phyloP scores from a whole-genome alignment of 2,113 vertebrate species.

The Scomber japonicus region DNA sequence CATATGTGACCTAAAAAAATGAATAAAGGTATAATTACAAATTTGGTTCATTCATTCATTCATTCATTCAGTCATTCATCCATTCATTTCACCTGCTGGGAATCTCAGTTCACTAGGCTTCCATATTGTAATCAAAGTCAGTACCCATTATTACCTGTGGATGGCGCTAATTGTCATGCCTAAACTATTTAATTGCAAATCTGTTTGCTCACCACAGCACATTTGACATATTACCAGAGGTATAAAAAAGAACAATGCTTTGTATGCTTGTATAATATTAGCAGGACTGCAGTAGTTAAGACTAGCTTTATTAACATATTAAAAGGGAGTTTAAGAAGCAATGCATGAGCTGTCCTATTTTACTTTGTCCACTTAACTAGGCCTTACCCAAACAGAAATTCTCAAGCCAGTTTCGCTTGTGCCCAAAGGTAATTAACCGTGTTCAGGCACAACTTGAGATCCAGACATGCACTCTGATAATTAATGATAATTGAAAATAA shows the following conservation, averaged over 20 bases:
- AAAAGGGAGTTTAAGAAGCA: not conserved
- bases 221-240: not conserved
- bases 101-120: not conserved
- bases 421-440: not conserved
- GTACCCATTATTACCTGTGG: constrained; percentile 15
- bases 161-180: constrained; percentile 19
- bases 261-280: not conserved
- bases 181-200: not conserved
- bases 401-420: not conserved
- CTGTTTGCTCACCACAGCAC: not conserved
- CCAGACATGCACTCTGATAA: not conserved
- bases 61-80: not conserved
- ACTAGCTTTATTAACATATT: not conserved
- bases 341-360: not conserved
- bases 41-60: constrained; percentile 3
- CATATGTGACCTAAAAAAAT: constrained; percentile 46
- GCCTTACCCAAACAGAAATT: not conserved
- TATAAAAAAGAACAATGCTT: not conserved
- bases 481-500: not conserved
- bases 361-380: not conserved
- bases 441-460: not conserved
- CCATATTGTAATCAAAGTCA: not conserved
- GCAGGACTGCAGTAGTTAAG: not conserved
- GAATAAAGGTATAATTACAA: constrained; percentile 52
- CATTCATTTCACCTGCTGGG: not conserved